phyloP scores from a whole-genome alignment of 2,888 invertebrate genomes.

The Tromatobia lineatoria region DNA sequence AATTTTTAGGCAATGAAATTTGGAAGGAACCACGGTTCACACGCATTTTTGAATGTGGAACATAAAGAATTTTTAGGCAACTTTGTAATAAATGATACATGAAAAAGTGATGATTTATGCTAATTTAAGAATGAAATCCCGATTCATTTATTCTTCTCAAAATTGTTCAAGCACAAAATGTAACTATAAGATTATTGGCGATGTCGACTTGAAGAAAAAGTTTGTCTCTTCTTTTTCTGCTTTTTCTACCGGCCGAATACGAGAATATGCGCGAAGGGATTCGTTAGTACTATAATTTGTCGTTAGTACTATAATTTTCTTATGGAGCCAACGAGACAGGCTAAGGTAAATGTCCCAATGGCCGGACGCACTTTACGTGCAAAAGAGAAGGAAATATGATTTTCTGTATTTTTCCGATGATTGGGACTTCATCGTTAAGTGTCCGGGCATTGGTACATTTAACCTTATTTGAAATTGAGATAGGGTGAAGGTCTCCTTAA shows the following conservation, averaged over 20 bases:
- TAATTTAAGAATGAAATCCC: neutral
- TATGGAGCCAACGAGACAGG: slow-evolving; percentile 5
- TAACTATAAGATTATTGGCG: too few species aligned
- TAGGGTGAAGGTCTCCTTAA: slow-evolving; percentile 4
- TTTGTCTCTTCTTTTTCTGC: slow-evolving; percentile 9
- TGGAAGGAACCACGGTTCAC: too few species aligned
- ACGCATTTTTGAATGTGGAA: neutral
- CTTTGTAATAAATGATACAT: neutral
- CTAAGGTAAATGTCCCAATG: neutral
- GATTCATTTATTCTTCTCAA: neutral
- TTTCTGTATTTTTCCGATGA: too few species aligned
- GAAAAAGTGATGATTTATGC: too few species aligned
- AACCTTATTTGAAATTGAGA: slow-evolving; percentile 38
- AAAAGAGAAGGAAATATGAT: too few species aligned
- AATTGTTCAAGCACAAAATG: too few species aligned
- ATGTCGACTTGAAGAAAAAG: slow-evolving; percentile 33
- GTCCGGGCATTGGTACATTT: too few species aligned
- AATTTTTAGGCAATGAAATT: slow-evolving; percentile 22
- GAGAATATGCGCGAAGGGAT: slow-evolving; percentile 12
- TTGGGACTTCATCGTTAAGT: too few species aligned
- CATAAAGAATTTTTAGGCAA: neutral
- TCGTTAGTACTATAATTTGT: slow-evolving; percentile 13
- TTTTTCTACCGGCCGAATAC: slow-evolving; percentile 19
- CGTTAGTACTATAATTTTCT: slow-evolving; percentile 41
- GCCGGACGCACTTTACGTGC: too few species aligned